These are phyloP conservation scores for Enhydra lutris DNA, from an alignment of 2,113 vertebrate genomes.

Conservation along the genomic window DNA sequence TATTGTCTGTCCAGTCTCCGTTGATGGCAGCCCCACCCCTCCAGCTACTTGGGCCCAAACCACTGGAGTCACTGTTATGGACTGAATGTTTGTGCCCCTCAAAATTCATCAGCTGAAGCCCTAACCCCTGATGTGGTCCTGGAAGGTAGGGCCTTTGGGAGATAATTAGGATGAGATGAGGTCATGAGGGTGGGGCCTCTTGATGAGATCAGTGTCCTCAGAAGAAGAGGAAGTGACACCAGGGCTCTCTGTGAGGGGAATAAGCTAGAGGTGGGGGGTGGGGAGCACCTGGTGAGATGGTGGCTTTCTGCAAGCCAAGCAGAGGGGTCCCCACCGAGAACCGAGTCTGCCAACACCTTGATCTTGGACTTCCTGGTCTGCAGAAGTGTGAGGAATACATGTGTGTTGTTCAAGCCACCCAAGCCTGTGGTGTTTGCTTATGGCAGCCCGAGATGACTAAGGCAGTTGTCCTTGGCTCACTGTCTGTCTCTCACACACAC, in stretches of 20 bases:
- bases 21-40: neutral
- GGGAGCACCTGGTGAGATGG: neutral
- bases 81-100: neutral
- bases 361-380: neutral
- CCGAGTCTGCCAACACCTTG: neutral
- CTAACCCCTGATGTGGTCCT: neutral
- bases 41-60: neutral
- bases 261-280: neutral
- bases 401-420: neutral
- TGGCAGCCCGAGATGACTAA: neutral
- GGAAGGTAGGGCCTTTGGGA: neutral
- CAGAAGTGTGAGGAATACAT: neutral
- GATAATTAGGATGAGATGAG: neutral
- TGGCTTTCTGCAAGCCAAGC: neutral
- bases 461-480: neutral
- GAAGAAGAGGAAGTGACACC: neutral
- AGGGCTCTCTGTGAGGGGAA: neutral
- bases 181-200: neutral
- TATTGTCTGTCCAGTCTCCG: neutral
- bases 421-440: neutral
- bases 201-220: neutral
- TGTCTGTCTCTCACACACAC: neutral
- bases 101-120: neutral
- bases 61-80: neutral
- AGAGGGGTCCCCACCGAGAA: neutral